phyloP scores from a whole-genome alignment of 1,140 invertebrate genomes.

The Pseudomyrmex dendroicus region DNA sequence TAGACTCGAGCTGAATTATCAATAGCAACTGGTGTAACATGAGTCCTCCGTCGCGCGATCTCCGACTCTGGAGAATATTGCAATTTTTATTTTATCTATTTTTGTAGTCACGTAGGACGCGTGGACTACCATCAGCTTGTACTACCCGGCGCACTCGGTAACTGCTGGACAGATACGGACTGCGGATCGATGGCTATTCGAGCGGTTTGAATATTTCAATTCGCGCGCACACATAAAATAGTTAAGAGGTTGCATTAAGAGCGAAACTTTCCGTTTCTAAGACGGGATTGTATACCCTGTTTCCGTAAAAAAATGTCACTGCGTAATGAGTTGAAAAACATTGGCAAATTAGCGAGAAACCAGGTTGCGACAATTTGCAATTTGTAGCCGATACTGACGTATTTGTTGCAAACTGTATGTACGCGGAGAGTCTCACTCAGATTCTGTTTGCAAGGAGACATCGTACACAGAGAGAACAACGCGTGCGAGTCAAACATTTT shows the following conservation, averaged over 20 bases:
- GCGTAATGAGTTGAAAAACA: neutral
- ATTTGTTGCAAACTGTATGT: too few relatives aligned
- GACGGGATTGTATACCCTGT: neutral
- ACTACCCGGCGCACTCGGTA: conserved; percentile 24
- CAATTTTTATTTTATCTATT: conserved; percentile 33
- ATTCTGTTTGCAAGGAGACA: neutral
- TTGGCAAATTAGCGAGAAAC: neutral
- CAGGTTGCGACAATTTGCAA: too few relatives aligned
- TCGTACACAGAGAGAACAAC: neutral
- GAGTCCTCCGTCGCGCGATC: neutral
- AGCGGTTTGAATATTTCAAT: conserved; percentile 49
- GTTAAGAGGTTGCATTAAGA: conserved; percentile 40
- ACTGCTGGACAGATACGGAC: conserved; percentile 1
- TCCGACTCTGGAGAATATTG: neutral
- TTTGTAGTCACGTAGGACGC: neutral
- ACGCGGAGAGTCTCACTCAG: neutral
- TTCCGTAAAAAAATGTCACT: neutral
- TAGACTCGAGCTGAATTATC: neutral
- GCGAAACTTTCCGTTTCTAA: neutral
- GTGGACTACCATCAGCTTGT: conserved; percentile 14
- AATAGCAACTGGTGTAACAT: neutral
- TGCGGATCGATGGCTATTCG: conserved; percentile 44
- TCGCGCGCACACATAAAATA: conserved; percentile 11
- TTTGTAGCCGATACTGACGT: too few relatives aligned
- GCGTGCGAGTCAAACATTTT: conserved; percentile 24